phyloP scores from a whole-genome alignment of 2,888 invertebrate genomes.

The Cremastinae sp. region DNA sequence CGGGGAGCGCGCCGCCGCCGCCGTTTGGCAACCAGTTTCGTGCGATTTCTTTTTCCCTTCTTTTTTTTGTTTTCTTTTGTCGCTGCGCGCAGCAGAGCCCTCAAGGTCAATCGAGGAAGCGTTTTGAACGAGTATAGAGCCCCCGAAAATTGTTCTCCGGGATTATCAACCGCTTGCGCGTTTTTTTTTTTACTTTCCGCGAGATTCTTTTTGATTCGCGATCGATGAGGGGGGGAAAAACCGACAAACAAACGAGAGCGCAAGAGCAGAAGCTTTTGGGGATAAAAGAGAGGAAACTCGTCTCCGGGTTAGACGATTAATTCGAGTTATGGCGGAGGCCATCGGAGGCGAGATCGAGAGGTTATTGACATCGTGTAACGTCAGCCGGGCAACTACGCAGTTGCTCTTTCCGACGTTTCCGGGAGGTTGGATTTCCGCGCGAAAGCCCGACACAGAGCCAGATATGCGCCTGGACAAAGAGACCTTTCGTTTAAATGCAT shows the following conservation, averaged over 20 bases:
- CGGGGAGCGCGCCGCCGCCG: not conserved
- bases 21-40: not conserved
- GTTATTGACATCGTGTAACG: conserved; percentile 37
- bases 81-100: no score
- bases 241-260: no score
- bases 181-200: no score
- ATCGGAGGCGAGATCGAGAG: conserved; percentile 23
- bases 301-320: conserved; percentile 11
- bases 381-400: conserved; percentile 37
- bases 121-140: no score
- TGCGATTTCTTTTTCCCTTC: not conserved
- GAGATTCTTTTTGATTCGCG: no score
- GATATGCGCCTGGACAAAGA: not conserved
- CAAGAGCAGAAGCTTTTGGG: no score
- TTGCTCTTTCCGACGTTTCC: conserved; percentile 39
- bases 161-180: no score
- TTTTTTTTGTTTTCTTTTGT: no score
- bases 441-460: not conserved
- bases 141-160: no score
- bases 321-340: conserved; percentile 11
- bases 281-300: not conserved
- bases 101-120: no score
- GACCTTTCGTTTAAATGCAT: not conserved
- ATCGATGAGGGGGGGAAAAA: not conserved
- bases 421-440: conserved; percentile 40